phyloP scores from a whole-genome alignment of 2,888 invertebrate genomes.

The Acronicta aceris region DNA sequence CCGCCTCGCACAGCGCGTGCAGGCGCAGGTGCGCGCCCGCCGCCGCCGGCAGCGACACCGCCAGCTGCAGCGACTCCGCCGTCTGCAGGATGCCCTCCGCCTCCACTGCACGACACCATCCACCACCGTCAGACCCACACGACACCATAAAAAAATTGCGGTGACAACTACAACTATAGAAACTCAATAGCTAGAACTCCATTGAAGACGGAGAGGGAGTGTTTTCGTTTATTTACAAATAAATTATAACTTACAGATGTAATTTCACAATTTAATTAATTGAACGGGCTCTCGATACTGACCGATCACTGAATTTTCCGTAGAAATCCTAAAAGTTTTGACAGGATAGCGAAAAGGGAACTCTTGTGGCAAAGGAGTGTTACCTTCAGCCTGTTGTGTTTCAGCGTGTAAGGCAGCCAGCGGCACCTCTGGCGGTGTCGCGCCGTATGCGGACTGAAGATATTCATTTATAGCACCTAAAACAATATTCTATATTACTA shows the following conservation, averaged over 20 bases:
- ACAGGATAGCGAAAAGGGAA: no score
- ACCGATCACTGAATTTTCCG: no score
- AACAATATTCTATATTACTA: not conserved
- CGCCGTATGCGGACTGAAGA: conserved; percentile 82
- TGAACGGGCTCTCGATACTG: no score
- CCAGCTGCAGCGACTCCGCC: conserved; percentile 67
- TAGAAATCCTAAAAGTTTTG: no score
- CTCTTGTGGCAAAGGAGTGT: not conserved
- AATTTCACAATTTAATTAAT: no score
- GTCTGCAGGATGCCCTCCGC: conserved; percentile 70
- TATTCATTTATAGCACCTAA: conserved; percentile 86
- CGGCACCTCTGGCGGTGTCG: conserved; percentile 76
- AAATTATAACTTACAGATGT: no score
- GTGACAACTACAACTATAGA: no score
- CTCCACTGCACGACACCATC: conserved; percentile 38
- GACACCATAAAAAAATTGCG: not conserved
- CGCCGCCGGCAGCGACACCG: conserved; percentile 89
- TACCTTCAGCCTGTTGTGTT: conserved; percentile 73
- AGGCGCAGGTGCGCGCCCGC: conserved; percentile 97
- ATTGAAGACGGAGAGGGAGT: no score
- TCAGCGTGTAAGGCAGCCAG: conserved; percentile 68
- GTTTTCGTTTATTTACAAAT: no score
- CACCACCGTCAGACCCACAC: not conserved
- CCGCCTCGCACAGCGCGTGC: conserved; percentile 98
- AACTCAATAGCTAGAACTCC: no score